Percentiles rank a stretch among this genome's conserved stretches.
These are phyloP conservation scores for Periophthalmus modestus DNA, from an alignment of 2,113 vertebrate genomes.

Conservation along the genomic window DNA sequence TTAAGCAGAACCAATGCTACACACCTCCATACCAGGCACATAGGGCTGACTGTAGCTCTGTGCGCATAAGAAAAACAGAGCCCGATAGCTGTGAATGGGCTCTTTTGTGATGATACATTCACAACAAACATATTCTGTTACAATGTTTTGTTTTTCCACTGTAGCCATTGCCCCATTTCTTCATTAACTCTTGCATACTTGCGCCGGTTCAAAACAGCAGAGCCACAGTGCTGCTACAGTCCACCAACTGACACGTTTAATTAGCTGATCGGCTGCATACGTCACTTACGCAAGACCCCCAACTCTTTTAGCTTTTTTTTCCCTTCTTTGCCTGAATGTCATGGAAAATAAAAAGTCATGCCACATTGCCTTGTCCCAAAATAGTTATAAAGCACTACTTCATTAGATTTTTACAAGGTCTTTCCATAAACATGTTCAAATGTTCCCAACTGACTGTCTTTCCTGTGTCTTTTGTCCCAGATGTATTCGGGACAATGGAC, in stretches of 20 bases:
- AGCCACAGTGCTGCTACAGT: constrained; percentile 58
- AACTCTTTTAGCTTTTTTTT: constrained; percentile 51
- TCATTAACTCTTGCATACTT: constrained; percentile 55
- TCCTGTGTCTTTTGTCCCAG: constrained; percentile 65
- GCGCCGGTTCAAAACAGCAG: constrained; percentile 60
- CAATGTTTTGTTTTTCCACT: constrained; percentile 66
- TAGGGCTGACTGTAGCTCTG: constrained; percentile 65
- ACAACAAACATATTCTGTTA: constrained; percentile 73
- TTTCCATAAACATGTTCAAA: constrained; percentile 56
- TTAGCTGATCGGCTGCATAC: constrained; percentile 71
- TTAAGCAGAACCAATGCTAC: constrained; percentile 57
- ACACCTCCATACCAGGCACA: constrained; percentile 49
- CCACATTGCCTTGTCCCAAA: constrained; percentile 65
- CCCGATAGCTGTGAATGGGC: constrained; percentile 58
- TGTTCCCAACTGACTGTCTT: constrained; percentile 47
- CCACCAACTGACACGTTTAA: constrained; percentile 60
- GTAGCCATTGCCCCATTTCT: constrained; percentile 42
- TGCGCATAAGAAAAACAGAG: constrained; percentile 58
- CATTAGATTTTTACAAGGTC: constrained; percentile 42
- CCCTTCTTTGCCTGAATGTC: constrained; percentile 51
- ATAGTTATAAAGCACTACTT: constrained; percentile 52
- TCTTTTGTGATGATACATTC: constrained; percentile 58
- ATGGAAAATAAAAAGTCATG: constrained; percentile 72
- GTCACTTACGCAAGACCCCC: constrained; percentile 67
- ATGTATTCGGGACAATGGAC: constrained; percentile 87